Percentiles rank a stretch among this genome's conserved stretches.
phyloP scores from a whole-genome alignment of 2,888 invertebrate genomes.

The Monoplex corrugatus region DNA sequence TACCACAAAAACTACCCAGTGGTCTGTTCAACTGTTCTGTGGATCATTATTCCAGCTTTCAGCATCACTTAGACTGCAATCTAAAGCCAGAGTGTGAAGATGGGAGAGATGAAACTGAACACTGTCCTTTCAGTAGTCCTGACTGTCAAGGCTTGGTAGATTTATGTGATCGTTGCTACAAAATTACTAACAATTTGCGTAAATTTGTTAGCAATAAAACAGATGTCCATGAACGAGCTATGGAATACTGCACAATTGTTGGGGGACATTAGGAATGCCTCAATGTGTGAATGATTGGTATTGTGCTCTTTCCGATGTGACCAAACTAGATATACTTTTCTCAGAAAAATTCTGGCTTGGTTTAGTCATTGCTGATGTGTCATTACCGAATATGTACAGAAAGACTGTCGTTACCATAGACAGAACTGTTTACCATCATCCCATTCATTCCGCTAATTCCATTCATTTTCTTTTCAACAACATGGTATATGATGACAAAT shows the following conservation, averaged over 20 bases:
- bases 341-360: neutral
- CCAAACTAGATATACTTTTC: neutral
- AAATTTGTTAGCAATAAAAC: neutral
- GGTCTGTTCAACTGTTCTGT: neutral
- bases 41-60: neutral
- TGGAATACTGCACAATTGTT: neutral
- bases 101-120: neutral
- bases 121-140: conserved; percentile 16
- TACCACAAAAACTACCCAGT: neutral
- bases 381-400: neutral
- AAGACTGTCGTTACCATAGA: neutral
- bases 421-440: neutral
- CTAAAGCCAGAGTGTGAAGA: neutral
- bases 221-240: neutral
- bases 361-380: neutral
- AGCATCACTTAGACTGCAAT: neutral
- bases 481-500: neutral
- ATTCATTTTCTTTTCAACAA: no score
- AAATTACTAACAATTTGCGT: neutral
- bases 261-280: neutral
- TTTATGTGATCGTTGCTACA: neutral
- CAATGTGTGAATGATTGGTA: neutral
- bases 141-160: neutral
- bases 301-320: neutral
- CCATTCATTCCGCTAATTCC: neutral